Conservation (phyloP, 2,888 invertebrate species). For the Cataglyphis rosenhaueri region DNA sequence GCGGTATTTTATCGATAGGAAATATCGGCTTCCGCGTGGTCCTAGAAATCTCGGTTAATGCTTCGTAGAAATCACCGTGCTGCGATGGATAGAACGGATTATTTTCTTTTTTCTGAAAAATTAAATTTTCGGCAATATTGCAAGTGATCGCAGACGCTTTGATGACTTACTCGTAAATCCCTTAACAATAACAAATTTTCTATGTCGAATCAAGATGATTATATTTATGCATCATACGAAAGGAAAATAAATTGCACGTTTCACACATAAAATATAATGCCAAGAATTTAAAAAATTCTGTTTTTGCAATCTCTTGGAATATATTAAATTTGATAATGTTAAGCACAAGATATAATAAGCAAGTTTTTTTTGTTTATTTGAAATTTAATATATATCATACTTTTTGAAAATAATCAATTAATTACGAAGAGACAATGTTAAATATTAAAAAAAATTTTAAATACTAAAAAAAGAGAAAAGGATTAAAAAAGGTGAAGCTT, state of each 20-base stretch:
- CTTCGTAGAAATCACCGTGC: neutral
- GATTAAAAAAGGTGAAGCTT: neutral
- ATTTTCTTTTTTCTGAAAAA: conserved; percentile 48
- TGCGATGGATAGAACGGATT: neutral
- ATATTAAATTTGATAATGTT: neutral
- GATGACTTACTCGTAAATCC: neutral
- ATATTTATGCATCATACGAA: neutral
- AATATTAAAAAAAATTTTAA: neutral
- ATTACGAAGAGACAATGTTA: neutral
- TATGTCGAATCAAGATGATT: neutral
- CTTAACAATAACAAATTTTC: neutral
- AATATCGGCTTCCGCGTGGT: neutral
- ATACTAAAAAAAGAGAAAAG: neutral
- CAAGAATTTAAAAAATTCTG: neutral
- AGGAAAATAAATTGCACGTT: neutral
- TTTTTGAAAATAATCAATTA: neutral
- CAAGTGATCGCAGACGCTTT: neutral
- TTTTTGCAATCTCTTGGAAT: neutral
- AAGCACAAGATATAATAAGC: neutral
- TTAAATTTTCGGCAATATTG: neutral
- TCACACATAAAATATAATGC: neutral
- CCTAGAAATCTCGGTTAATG: neutral
- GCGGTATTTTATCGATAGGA: conserved; percentile 31
- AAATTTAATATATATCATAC: neutral
- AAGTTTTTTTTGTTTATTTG: neutral